Conservation (phyloP, 2,888 invertebrate genomes). For the Unio delphinus region DNA sequence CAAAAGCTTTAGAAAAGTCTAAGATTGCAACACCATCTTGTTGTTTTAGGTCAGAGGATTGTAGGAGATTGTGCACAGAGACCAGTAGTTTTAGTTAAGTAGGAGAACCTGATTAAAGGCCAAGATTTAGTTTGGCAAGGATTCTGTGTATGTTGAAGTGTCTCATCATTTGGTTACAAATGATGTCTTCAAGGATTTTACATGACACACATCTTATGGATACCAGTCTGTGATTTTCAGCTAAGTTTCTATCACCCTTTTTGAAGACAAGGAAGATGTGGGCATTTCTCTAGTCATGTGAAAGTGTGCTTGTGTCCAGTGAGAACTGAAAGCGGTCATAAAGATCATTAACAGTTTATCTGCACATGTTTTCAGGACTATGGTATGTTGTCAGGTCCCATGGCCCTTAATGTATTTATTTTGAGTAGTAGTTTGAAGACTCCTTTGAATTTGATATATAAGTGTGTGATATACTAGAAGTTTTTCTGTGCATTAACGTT, state of each 20-base stretch:
- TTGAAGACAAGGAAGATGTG: conserved; percentile 11
- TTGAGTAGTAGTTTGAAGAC: no score
- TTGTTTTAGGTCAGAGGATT: conserved; percentile 1
- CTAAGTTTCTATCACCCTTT: conserved; percentile 9
- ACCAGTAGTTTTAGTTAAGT: conserved; percentile 10
- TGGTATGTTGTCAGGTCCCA: no score
- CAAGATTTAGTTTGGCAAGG: conserved; percentile 8
- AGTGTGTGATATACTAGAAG: no score
- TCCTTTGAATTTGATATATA: no score
- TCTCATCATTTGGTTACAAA: conserved; percentile 6
- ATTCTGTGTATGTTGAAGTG: conserved; percentile 10
- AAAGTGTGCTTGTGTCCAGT: conserved; percentile 4
- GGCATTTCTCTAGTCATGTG: conserved; percentile 8
- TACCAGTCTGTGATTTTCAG: conserved; percentile 13
- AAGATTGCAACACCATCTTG: conserved; percentile 4
- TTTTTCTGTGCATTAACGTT: no score
- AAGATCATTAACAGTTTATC: no score
- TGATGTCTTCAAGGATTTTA: conserved; percentile 15
- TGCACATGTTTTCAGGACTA: no score
- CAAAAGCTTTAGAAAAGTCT: conserved; percentile 7
- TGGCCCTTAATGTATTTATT: no score
- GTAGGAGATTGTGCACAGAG: conserved; percentile 2
- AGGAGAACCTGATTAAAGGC: conserved; percentile 11
- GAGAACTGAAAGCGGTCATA: background rate
- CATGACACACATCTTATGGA: conserved; percentile 6